Percentiles rank a stretch among this genome's conserved stretches.
Conservation (phyloP, 2,797 vertebrate species). For the Tiaroga cobitis region DNA sequence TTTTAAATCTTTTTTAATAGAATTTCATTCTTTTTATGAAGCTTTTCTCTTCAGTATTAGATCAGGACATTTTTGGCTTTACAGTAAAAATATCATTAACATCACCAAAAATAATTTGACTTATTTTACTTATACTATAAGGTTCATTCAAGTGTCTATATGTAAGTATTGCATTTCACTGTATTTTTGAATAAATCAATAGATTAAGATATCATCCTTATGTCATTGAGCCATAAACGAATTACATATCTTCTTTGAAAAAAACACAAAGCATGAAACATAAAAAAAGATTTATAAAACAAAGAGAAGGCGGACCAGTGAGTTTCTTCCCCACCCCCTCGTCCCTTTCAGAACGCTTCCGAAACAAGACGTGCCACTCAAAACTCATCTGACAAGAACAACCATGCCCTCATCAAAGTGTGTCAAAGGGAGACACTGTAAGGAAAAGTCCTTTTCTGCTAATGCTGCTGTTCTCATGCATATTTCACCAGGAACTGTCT, state of each 20-base stretch:
- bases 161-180: background rate
- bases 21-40: background rate
- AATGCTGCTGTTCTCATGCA: slow-evolving; percentile 52
- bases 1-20: background rate
- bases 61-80: background rate
- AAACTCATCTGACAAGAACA: slow-evolving; percentile 32
- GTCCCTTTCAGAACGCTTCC: background rate
- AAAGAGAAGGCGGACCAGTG: background rate
- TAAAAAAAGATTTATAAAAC: background rate
- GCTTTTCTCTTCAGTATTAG: too few relatives aligned
- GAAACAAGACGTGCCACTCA: slow-evolving; percentile 51
- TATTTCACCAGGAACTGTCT: slow-evolving; percentile 51
- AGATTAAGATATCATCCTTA: background rate
- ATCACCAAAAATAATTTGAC: background rate
- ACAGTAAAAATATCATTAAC: background rate
- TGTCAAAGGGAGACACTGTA: background rate
- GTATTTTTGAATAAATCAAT: background rate
- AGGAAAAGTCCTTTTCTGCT: slow-evolving; percentile 23
- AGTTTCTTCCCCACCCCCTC: background rate
- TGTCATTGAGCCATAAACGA: slow-evolving; percentile 1
- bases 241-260: background rate
- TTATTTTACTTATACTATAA: background rate
- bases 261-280: background rate
- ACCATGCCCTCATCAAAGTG: slow-evolving; percentile 18
- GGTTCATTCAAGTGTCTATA: background rate